These are phyloP conservation scores for Eretmocerus hayati DNA, from an alignment of 2,888 invertebrate genomes.

Conservation along the genomic window DNA sequence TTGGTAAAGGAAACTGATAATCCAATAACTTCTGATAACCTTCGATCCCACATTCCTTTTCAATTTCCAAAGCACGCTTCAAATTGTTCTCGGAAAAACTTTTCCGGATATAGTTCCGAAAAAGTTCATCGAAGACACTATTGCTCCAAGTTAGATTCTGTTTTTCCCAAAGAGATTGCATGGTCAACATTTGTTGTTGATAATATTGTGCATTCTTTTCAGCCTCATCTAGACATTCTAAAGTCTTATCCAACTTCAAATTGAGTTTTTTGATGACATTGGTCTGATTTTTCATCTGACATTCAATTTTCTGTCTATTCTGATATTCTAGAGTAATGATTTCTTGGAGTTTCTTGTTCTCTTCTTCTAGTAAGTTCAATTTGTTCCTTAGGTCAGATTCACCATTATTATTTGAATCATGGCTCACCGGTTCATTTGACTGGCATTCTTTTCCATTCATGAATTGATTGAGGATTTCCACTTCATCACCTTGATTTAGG, in stretches of 20 bases:
- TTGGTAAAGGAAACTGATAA: conserved; percentile 35
- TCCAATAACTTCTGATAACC: conserved; percentile 33
- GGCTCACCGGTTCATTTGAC: conserved; percentile 1
- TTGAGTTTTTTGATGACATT: conserved; percentile 40
- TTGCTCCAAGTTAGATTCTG: conserved; percentile 32
- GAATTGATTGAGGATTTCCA: conserved; percentile 22
- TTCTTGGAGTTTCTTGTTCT: conserved; percentile 36
- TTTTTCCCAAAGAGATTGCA: conserved; percentile 35
- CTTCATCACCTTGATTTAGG: conserved; percentile 26
- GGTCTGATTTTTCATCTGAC: conserved; percentile 35
- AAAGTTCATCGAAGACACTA: conserved; percentile 29
- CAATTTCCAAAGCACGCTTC: conserved; percentile 29
- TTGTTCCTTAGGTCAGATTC: conserved; percentile 29
- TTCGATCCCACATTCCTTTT: conserved; percentile 29
- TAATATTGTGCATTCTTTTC: conserved; percentile 40
- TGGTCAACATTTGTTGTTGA: conserved; percentile 35
- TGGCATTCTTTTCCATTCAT: conserved; percentile 1
- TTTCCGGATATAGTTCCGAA: conserved; percentile 25
- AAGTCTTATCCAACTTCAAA: conserved; percentile 41
- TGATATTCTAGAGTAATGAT: conserved; percentile 32
- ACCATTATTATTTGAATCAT: conserved; percentile 20
- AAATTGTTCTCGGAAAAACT: conserved; percentile 31
- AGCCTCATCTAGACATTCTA: conserved; percentile 40
- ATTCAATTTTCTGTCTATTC: conserved; percentile 33
- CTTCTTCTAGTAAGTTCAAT: conserved; percentile 33